Conservation (phyloP, 1,140 invertebrate species). For the Macrobrachium rosenbergii region DNA sequence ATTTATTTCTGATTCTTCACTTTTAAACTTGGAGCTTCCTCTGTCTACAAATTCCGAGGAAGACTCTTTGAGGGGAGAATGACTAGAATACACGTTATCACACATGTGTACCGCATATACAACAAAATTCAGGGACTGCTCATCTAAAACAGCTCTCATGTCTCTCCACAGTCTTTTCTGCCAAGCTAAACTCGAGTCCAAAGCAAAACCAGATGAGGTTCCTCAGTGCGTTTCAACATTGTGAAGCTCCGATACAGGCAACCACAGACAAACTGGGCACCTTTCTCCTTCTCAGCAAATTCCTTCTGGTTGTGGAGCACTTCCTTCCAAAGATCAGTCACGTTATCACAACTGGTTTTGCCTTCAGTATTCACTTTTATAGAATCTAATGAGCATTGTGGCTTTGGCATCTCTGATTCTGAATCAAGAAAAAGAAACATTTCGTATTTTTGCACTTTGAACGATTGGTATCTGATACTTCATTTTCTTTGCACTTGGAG, state of each 20-base stretch:
- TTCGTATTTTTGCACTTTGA: no score
- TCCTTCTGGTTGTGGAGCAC: neutral
- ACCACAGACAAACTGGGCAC: constrained; percentile 30
- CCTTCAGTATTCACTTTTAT: no score
- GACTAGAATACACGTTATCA: constrained; percentile 16
- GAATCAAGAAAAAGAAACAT: no score
- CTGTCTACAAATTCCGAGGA: neutral
- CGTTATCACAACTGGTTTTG: neutral
- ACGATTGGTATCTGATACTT: no score
- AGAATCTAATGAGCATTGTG: no score
- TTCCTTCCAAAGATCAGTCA: neutral
- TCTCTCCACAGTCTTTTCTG: constrained; percentile 19
- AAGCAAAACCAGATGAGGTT: constrained; percentile 19
- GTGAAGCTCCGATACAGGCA: constrained; percentile 19
- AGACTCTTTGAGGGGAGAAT: neutral
- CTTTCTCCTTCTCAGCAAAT: neutral
- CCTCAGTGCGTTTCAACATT: constrained; percentile 28
- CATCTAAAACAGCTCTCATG: constrained; percentile 28
- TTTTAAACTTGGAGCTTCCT: constrained; percentile 35
- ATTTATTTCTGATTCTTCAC: constrained; percentile 20
- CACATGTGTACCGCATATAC: neutral
- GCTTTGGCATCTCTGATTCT: no score
- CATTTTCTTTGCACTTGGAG: no score
- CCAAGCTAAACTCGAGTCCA: neutral
- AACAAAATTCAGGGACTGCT: constrained; percentile 6